Base-by-base conservation (phyloP, 2,888 invertebrate genomes). In the Crossocerus cetratus region DNA sequence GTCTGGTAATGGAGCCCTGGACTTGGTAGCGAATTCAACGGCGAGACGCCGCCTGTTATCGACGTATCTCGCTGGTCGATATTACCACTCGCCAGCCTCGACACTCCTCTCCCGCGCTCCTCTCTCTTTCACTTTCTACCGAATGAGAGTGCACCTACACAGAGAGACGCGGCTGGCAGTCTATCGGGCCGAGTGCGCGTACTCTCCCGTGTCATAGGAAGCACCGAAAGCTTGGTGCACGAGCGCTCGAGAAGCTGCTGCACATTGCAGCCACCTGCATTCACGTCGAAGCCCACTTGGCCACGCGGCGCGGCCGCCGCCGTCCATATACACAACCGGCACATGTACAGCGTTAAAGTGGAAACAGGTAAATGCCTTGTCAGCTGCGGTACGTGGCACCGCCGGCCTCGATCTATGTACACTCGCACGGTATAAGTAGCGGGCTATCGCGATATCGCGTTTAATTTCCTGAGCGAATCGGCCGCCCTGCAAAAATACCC, bases 281-380 rank as follows among this genome's bases (percentile, higher is more conserved):
- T 77, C 82, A 69, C 82, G 71, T 71, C 65, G 80, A 81, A 82
- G 79, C 72, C 80, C 82, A 82, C 80, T 81, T 80, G 72, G 80
- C 82, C 74, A 77, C 70, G 70, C 69, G 72, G 74, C 65, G 66
- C 16, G 14, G 43, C 13, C n/a, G 5, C 16, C 14, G 49, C 43
- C 5, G 49, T 49, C 32, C 14, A 49, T 49, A 32, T 32, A 32
- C 32, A 32, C 32, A 60, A 60, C 72, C 49, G 69, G 79, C 81
- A 74, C 76, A 32, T 32, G 32, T 32, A 68, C 82, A n/a, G n/a
- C n/a, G 82, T 80, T 84, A 83, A 84, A 84, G 79, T 81, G 81
- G 81, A 83, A 82, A 80, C 83, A 79, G 82, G 81, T 83, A 83
- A 84, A 84, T 84, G 83, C 83, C 83, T 79, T 82, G 84, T 84